These are phyloP conservation scores for Vidua macroura DNA, from an alignment of 2,113 vertebrate species.

Conservation along the genomic window DNA sequence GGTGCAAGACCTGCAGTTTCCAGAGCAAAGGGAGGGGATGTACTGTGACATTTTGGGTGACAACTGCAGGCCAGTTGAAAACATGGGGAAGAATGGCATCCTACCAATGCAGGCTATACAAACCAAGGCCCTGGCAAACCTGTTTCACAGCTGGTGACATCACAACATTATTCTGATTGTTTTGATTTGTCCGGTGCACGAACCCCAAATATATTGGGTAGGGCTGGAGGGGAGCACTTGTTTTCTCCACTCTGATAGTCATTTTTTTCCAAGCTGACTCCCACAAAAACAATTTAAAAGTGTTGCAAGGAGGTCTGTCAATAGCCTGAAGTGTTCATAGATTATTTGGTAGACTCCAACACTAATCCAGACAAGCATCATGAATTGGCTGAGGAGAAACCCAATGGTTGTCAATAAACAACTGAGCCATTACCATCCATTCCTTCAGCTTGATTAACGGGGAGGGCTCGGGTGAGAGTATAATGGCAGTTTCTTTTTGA, in stretches of 20 bases:
- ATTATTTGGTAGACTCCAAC: not conserved
- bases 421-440: not conserved
- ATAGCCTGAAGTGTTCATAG: not conserved
- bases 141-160: not conserved
- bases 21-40: not conserved
- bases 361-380: not conserved
- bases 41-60: not conserved
- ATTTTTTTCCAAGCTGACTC: not conserved
- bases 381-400: not conserved
- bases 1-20: not conserved
- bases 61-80: not conserved
- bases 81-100: rapidly evolving
- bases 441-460: not conserved
- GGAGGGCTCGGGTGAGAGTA: not conserved
- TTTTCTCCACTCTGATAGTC: not conserved
- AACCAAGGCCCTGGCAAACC: not conserved
- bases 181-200: not conserved
- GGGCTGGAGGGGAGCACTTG: not conserved
- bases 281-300: not conserved
- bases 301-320: not conserved
- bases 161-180: not conserved
- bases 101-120: rapidly evolving
- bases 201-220: not conserved
- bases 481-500: not conserved
- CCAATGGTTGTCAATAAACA: not conserved